These are phyloP conservation scores for Tachypleus tridentatus DNA, from an alignment of 1,140 invertebrate species.

Conservation along the genomic window DNA sequence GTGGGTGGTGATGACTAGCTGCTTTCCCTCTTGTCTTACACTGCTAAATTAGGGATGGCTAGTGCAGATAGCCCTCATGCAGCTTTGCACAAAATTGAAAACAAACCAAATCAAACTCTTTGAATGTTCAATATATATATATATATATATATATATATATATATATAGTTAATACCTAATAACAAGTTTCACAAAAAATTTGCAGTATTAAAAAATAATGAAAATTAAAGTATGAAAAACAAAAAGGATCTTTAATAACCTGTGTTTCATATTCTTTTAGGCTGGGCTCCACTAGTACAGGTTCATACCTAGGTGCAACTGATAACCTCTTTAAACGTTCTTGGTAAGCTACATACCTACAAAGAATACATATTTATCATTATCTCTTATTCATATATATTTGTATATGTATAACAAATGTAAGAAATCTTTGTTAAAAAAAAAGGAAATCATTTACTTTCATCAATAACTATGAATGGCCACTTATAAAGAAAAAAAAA, in stretches of 20 bases:
- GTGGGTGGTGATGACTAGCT: too few relatives aligned
- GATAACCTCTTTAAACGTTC: conserved; percentile 58
- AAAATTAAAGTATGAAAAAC: conserved; percentile 10
- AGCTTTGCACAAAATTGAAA: too few relatives aligned
- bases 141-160: neutral
- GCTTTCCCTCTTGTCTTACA: too few relatives aligned
- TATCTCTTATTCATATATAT: conserved; percentile 1
- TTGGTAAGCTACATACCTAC: conserved; percentile 63
- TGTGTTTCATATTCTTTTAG: conserved; percentile 75
- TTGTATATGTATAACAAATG: neutral
- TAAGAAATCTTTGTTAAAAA: neutral
- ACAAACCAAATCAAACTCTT: neutral
- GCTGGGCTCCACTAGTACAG: conserved; percentile 60
- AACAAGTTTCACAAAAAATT: conserved; percentile 2
- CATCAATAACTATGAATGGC: too few relatives aligned
- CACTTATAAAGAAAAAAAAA: too few relatives aligned
- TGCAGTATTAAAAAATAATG: conserved; percentile 8
- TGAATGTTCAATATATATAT: neutral
- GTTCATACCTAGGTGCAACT: conserved; percentile 57
- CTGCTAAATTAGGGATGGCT: too few relatives aligned
- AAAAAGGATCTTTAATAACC: conserved; percentile 25
- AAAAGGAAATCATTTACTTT: neutral
- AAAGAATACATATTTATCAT: conserved; percentile 17
- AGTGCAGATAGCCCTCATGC: too few relatives aligned
- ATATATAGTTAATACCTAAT: neutral